A percentile compares a stretch with the other conserved stretches of the same genome.
These are phyloP conservation scores for Stenodera caucasica DNA, from an alignment of 2,888 invertebrate species.

Conservation along the genomic window DNA sequence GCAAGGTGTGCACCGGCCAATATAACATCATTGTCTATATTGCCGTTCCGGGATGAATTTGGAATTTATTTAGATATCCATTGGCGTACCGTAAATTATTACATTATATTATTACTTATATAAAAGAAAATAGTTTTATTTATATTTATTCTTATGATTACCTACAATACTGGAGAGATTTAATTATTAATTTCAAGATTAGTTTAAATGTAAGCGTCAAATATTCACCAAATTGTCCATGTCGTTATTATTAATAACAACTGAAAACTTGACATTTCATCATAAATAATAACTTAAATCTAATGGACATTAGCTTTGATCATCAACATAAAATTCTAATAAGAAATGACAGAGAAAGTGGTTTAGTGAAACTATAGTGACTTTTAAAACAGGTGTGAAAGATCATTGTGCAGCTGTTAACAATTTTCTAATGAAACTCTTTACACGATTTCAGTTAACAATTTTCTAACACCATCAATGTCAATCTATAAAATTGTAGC, in stretches of 20 bases:
- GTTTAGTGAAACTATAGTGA: constrained; percentile 27
- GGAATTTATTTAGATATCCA: constrained; percentile 44
- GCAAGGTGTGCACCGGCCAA: constrained; percentile 50
- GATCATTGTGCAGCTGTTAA: constrained; percentile 40
- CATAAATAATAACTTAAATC: constrained; percentile 17
- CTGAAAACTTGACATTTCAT: constrained; percentile 8
- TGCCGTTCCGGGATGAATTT: constrained; percentile 45
- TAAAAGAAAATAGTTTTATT: no score
- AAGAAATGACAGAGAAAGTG: constrained; percentile 13
- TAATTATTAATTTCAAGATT: no score
- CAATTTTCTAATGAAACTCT: constrained; percentile 24
- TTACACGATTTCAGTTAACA: constrained; percentile 11
- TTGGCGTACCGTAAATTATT: constrained; percentile 24
- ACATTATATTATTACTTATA: not conserved
- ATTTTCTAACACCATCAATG: constrained; percentile 16
- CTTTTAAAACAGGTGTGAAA: constrained; percentile 42
- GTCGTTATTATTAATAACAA: no score
- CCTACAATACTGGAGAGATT: no score
- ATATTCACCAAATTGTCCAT: not conserved
- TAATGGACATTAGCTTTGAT: constrained; percentile 22
- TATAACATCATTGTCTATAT: constrained; percentile 51
- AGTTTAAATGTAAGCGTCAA: no score
- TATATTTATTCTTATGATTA: no score
- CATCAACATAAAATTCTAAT: constrained; percentile 14
- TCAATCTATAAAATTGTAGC: constrained; percentile 14